A percentile compares a stretch with the other conserved stretches of the same genome.
These are phyloP conservation scores for Aldrovandia affinis DNA, from an alignment of 2,797 vertebrate genomes.

Conservation along the genomic window DNA sequence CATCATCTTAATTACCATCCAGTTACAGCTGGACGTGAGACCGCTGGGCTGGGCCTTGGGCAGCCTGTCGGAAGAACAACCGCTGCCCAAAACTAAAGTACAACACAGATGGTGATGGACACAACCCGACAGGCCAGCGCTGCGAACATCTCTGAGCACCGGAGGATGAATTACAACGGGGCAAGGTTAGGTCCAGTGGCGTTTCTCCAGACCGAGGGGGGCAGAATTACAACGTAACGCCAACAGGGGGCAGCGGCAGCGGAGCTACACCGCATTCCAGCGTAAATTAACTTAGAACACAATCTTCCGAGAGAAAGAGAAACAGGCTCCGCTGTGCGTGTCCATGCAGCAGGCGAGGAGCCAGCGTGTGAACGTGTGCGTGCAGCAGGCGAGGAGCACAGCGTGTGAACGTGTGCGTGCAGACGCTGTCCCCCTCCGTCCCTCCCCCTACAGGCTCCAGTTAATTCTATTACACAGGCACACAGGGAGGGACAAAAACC, in stretches of 20 bases:
- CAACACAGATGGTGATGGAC: background rate
- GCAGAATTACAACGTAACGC: background rate
- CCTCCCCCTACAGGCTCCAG: background rate
- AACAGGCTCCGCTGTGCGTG: background rate
- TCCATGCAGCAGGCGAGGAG: background rate
- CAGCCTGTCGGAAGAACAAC: too few species aligned
- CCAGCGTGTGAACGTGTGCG: background rate
- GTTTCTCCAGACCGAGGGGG: background rate
- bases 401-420: background rate
- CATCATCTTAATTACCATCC: background rate
- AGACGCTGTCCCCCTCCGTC: background rate
- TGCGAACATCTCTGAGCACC: background rate
- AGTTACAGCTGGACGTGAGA: background rate
- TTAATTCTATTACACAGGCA: slow-evolving; percentile 22
- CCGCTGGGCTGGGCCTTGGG: too few species aligned
- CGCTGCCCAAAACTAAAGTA: background rate
- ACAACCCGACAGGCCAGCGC: background rate
- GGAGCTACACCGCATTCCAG: slow-evolving; percentile 18
- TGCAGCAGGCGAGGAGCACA: background rate
- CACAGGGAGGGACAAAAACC: background rate
- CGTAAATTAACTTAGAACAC: slow-evolving; percentile 24
- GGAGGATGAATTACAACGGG: background rate
- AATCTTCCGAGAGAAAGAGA: background rate
- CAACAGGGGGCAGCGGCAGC: background rate
- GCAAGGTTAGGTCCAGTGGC: background rate